Percentiles rank a stretch among this genome's conserved stretches.
phyloP scores from a whole-genome alignment of 2,113 vertebrate genomes.

The Dipodomys ordii region DNA sequence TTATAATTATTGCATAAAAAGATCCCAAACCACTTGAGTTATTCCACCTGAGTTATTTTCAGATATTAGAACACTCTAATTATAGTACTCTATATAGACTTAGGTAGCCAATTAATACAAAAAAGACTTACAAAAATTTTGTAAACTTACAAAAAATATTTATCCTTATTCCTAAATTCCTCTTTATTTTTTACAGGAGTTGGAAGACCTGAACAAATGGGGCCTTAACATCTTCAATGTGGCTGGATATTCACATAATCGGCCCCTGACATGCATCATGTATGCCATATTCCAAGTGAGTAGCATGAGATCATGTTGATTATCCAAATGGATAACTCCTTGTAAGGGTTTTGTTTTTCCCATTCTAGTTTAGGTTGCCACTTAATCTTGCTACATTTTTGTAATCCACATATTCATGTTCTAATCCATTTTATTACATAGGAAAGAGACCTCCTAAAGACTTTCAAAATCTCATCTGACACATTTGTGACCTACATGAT shows the following conservation, averaged over 20 bases:
- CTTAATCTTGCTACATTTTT: background rate
- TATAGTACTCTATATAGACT: background rate
- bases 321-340: no score
- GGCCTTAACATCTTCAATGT: constrained; percentile 98
- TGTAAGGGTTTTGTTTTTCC: background rate
- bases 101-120: background rate
- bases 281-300: constrained; percentile 98
- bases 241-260: constrained; percentile 94
- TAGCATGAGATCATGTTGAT: background rate
- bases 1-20: background rate
- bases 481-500: constrained; percentile 98
- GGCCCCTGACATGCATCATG: constrained; percentile 97
- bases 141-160: no score
- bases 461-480: constrained; percentile 97
- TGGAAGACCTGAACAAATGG: constrained; percentile 98
- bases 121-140: no score
- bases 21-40: background rate
- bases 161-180: background rate
- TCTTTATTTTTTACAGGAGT: constrained; percentile 88
- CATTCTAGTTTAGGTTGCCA: constrained; percentile 2
- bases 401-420: background rate
- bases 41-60: background rate
- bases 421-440: constrained; percentile 71
- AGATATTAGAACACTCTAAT: background rate
- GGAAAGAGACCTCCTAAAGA: constrained; percentile 98